A percentile compares a stretch with the other conserved stretches of the same genome.
Evolutionary conservation across 2,113 vertebrate species (phyloP).

Genomic region (Python bivittatus): DNA sequence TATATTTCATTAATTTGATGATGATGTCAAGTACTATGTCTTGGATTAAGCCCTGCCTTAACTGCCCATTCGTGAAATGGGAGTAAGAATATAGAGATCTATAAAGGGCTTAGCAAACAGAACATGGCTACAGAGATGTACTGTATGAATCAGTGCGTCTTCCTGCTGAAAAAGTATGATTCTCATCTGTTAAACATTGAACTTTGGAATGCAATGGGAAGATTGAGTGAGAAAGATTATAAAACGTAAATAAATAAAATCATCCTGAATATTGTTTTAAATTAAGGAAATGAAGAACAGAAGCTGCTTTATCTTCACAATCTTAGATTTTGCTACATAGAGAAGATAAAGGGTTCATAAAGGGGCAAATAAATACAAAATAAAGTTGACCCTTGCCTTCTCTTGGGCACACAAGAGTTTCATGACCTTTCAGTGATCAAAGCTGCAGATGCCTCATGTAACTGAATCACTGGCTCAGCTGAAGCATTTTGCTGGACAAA

Average conservation of each 20-base stretch:
- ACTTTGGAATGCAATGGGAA: conserved; percentile 43
- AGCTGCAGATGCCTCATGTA: conserved; percentile 60
- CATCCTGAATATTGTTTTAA: conserved; percentile 36
- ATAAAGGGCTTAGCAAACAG: background rate
- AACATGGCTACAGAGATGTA: background rate
- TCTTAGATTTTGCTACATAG: conserved; percentile 67
- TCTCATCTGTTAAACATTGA: background rate
- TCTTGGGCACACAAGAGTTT: conserved; percentile 47
- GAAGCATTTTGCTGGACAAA: conserved; percentile 61
- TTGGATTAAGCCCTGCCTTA: background rate
- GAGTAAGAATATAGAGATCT: background rate
- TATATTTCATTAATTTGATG: background rate
- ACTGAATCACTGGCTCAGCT: conserved; percentile 50
- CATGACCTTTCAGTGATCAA: conserved; percentile 56
- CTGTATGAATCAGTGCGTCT: background rate
- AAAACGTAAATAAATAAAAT: conserved; percentile 53
- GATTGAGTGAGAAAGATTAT: conserved; percentile 30
- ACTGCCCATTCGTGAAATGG: background rate
- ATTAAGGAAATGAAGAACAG: conserved; percentile 61
- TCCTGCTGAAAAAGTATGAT: background rate
- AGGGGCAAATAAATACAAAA: conserved; percentile 36
- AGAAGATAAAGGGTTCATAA: conserved; percentile 60
- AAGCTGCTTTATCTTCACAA: conserved; percentile 62
- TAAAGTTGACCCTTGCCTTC: conserved; percentile 30
- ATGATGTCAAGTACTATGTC: background rate